Evolutionary conservation across 2,113 vertebrate species (phyloP).

Genomic region (Picathartes gymnocephalus): DNA sequence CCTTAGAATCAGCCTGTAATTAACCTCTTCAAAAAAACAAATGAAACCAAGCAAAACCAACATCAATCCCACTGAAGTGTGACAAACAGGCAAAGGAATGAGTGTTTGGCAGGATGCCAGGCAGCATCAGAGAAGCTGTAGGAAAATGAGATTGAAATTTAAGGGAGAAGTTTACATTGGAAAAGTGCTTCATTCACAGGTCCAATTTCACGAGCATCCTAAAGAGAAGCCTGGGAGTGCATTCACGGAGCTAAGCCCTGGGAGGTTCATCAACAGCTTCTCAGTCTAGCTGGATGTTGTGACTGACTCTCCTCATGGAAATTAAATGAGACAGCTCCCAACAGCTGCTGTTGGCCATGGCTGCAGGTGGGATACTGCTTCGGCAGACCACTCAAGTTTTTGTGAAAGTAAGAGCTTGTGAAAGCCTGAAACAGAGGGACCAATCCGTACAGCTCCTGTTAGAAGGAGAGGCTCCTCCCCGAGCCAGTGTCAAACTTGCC

Average conservation of each 20-base stretch:
- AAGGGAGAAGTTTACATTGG: background rate
- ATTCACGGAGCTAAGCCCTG: background rate
- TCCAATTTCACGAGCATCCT: background rate
- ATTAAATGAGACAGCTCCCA: background rate
- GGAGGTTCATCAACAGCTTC: background rate
- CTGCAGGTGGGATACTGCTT: background rate
- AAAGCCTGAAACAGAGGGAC: background rate
- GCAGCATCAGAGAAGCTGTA: background rate
- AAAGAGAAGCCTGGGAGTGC: background rate
- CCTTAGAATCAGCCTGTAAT: constrained; percentile 28
- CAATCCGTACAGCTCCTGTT: background rate
- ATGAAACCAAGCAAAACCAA: background rate
- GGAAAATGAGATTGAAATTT: background rate
- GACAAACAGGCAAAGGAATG: background rate
- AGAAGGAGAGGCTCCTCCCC: background rate
- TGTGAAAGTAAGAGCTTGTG: background rate
- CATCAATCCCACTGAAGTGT: background rate
- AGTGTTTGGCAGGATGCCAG: background rate
- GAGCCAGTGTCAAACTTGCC: background rate
- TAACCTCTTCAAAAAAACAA: background rate
- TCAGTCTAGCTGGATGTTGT: background rate
- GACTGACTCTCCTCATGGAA: background rate
- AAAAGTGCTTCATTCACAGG: background rate
- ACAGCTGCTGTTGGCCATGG: background rate
- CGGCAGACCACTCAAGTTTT: background rate